Base-by-base conservation (phyloP, 2,797 vertebrate genomes). In the Aselliscus stoliczkanus region DNA sequence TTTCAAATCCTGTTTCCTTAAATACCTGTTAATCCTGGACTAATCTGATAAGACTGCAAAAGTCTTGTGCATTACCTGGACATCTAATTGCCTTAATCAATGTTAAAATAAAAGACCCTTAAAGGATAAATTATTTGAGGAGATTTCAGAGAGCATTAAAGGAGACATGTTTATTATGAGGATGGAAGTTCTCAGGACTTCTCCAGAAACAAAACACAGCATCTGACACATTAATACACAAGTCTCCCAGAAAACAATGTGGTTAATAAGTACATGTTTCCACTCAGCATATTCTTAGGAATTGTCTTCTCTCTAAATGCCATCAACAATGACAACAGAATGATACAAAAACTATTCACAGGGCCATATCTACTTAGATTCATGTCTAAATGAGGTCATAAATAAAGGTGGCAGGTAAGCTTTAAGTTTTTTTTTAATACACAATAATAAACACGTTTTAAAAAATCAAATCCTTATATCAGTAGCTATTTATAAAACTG, bases 1-100 rank as follows among this genome's bases (percentile, higher is more conserved):
- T 79, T 90, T 86, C 47, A 77, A 94, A 94, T 75, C 23, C 23
- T 88, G 31, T 92, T 80, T 77, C 47, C 44, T 88, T 70, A 88
- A 88, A 75, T 94, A 39, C 60, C 58, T 62, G 11, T 52, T 5
- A 80, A 80, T 91, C 72, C 60, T 75, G 37, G 31, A 72, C 84
- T 93, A 88, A 47, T 44, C 37, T 88, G 58, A 88, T 67, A 87
- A 73, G 56, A 42, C 44, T 58, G 52, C 88, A 96, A 92, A 84
- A n/a, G 1, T 64, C 29, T 52, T 84, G 23, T 67, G 12, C 23
- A 69, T 88, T 84, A 56, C 39, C 52, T 84, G 37, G 62, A 37
- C 88, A 64, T 31, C 44, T 31, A 58, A 90, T 50, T 62, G 50
- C 20, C 42, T 92, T 87, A 84, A 86, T 69, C 58, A n/a, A 25